These are phyloP conservation scores for Eueides isabella DNA, from an alignment of 1,140 invertebrate genomes.

Conservation along the genomic window DNA sequence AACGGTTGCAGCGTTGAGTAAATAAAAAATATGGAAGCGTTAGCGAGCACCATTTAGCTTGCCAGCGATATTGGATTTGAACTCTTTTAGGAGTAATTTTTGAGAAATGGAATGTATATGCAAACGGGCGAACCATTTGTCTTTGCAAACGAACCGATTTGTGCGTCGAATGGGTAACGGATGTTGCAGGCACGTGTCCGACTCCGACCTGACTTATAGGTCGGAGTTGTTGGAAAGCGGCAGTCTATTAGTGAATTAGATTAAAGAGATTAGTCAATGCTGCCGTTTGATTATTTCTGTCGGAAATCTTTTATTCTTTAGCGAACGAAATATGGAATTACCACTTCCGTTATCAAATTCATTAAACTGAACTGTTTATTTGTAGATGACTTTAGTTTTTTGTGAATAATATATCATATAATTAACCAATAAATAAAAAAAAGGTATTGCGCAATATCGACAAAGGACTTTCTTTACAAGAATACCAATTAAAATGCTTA, in stretches of 20 bases:
- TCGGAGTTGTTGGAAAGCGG: constrained; percentile 56
- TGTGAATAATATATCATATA: neutral
- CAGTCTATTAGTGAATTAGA: constrained; percentile 65
- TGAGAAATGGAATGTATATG: constrained; percentile 69
- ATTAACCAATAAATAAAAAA: neutral
- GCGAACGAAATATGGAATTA: neutral
- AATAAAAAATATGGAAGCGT: constrained; percentile 52
- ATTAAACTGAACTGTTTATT: neutral
- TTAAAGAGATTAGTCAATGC: constrained; percentile 41
- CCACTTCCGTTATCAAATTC: neutral
- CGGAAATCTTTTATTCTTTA: neutral
- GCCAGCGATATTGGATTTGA: constrained; percentile 63
- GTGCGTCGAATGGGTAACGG: constrained; percentile 76
- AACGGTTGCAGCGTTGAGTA: constrained; percentile 27
- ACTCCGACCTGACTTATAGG: constrained; percentile 72
- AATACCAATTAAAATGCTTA: constrained; percentile 30
- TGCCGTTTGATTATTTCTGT: constrained; percentile 22
- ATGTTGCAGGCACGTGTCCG: constrained; percentile 71
- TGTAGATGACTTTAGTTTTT: neutral
- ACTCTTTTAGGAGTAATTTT: constrained; percentile 73
- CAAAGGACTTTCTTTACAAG: neutral
- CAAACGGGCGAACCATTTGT: constrained; percentile 73
- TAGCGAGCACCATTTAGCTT: constrained; percentile 42
- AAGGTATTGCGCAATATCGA: neutral
- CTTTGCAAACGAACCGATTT: constrained; percentile 80